These are phyloP conservation scores for Oscheius sp. DNA, from an alignment of 2,888 invertebrate species.

Conservation along the genomic window DNA sequence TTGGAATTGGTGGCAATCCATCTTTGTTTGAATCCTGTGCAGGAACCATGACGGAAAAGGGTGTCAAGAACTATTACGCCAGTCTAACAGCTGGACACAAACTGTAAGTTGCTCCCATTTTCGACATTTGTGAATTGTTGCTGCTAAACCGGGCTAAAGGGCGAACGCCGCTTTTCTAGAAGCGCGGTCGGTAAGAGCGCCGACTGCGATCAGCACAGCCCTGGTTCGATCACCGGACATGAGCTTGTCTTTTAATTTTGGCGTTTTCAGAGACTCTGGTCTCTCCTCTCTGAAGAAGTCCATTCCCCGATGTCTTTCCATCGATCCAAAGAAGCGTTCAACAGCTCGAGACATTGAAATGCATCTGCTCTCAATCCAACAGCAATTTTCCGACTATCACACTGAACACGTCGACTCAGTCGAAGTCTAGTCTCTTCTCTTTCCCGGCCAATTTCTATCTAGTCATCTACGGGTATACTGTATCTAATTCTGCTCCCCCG, in stretches of 20 bases:
- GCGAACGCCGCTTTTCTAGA: too few species aligned
- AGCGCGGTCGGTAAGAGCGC: too few species aligned
- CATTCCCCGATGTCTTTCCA: conserved; percentile 29
- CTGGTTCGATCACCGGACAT: too few species aligned
- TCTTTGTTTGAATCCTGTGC: conserved; percentile 27
- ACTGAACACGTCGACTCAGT: conserved; percentile 19
- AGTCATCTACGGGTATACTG: conserved; percentile 15
- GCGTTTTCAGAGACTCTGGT: conserved; percentile 33
- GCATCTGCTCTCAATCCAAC: conserved; percentile 2
- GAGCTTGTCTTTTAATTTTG: too few species aligned
- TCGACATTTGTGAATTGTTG: neutral
- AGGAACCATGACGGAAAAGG: conserved; percentile 27
- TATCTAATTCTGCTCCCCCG: neutral
- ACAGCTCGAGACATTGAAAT: conserved; percentile 31
- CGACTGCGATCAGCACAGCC: too few species aligned
- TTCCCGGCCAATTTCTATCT: neutral
- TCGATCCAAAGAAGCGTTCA: conserved; percentile 30
- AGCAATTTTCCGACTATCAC: conserved; percentile 19
- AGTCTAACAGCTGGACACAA: conserved; percentile 31
- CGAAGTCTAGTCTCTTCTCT: conserved; percentile 12
- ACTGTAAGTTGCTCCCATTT: conserved; percentile 23
- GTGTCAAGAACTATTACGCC: conserved; percentile 35
- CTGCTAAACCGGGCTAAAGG: too few species aligned
- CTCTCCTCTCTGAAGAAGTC: conserved; percentile 25
- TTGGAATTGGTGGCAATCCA: conserved; percentile 40